Evolutionary conservation across 2,888 invertebrate genomes (phyloP).

Genomic region (Hirtodrosophila confusa): DNA sequence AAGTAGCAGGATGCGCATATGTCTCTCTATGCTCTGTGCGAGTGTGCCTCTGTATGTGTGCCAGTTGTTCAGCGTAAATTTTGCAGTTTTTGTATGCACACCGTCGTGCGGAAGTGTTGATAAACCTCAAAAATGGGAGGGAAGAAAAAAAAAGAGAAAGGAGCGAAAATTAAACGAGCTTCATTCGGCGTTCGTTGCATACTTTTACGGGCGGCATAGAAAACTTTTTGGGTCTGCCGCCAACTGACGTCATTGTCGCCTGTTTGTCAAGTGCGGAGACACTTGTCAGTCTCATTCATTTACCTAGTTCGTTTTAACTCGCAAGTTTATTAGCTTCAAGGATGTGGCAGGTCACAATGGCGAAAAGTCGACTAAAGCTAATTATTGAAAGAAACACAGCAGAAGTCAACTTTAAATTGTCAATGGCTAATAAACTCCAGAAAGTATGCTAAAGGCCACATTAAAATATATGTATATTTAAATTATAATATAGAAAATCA

Average conservation of each 20-base stretch:
- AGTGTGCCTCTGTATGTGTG: constrained; percentile 10
- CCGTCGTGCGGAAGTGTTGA: constrained; percentile 76
- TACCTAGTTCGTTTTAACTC: neutral
- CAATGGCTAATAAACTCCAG: too few relatives aligned
- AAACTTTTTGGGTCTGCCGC: constrained; percentile 2
- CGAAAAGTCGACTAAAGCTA: too few relatives aligned
- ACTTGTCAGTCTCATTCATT: constrained; percentile 21
- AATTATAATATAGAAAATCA: too few relatives aligned
- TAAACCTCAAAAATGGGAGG: constrained; percentile 51
- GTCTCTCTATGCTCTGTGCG: constrained; percentile 32
- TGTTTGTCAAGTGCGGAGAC: constrained; percentile 26
- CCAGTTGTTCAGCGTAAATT: constrained; percentile 59
- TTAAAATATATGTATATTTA: too few relatives aligned
- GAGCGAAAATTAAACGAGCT: constrained; percentile 44
- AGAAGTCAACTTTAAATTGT: too few relatives aligned
- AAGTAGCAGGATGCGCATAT: constrained; percentile 77
- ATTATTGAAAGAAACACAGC: too few relatives aligned
- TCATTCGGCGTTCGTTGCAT: constrained; percentile 45
- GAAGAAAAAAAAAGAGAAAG: neutral
- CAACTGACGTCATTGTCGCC: constrained; percentile 2
- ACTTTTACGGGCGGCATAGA: constrained; percentile 23
- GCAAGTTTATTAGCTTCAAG: constrained; percentile 11
- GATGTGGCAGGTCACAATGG: too few relatives aligned
- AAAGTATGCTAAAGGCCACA: too few relatives aligned
- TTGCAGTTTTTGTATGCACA: constrained; percentile 74